These are phyloP conservation scores for Nibea coibor DNA, from an alignment of 2,113 vertebrate genomes.

Conservation along the genomic window DNA sequence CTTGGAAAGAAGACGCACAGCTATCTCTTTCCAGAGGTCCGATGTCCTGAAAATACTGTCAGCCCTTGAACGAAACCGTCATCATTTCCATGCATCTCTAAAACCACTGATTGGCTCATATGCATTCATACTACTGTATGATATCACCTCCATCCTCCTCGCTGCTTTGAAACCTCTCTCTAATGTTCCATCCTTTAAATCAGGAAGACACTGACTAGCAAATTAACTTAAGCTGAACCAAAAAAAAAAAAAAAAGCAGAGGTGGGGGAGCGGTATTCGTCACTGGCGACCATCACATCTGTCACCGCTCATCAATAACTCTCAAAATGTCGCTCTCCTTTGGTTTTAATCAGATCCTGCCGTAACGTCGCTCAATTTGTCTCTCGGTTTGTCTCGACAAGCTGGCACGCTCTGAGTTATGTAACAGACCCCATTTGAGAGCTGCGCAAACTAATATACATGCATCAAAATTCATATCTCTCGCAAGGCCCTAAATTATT, in stretches of 20 bases:
- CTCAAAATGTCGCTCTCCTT: conserved; percentile 59
- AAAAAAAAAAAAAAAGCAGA: conserved; percentile 20
- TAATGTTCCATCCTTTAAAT: conserved; percentile 10
- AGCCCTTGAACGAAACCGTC: conserved; percentile 17
- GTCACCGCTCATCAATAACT: conserved; percentile 73
- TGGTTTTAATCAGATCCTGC: conserved; percentile 74
- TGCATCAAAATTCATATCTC: conserved; percentile 71
- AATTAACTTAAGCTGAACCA: conserved; percentile 17
- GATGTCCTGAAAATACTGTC: conserved; percentile 49
- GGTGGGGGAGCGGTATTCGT: conserved; percentile 35
- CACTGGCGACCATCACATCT: conserved; percentile 63
- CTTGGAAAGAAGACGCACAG: conserved; percentile 46
- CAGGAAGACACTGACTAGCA: conserved; percentile 5
- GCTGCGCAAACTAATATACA: conserved; percentile 65
- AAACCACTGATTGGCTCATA: conserved; percentile 56
- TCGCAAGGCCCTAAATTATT: conserved; percentile 71
- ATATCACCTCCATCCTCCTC: conserved; percentile 19
- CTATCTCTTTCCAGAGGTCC: conserved; percentile 55
- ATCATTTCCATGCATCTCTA: conserved; percentile 33
- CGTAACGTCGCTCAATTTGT: conserved; percentile 67
- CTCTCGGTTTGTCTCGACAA: conserved; percentile 60
- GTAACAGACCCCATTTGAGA: conserved; percentile 67
- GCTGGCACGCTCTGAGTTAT: conserved; percentile 67
- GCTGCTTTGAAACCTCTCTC: neutral
- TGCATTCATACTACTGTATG: conserved; percentile 42